phyloP scores from a whole-genome alignment of 2,888 invertebrate species.

The Gnatocerus cornutus region DNA sequence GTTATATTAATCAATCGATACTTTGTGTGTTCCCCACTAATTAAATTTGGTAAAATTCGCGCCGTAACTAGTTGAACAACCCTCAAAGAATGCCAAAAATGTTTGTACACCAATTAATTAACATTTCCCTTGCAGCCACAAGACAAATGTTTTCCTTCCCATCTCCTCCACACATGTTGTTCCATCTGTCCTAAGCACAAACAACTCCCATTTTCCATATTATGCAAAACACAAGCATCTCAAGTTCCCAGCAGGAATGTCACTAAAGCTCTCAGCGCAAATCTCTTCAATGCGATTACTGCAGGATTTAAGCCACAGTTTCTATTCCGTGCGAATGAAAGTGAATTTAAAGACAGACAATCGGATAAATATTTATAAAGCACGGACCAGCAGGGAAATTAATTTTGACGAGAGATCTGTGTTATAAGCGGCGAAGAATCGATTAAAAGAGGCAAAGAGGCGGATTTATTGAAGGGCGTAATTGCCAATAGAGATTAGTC shows the following conservation, averaged over 20 bases:
- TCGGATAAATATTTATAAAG: not conserved
- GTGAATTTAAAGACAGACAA: slow-evolving; percentile 3
- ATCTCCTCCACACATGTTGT: slow-evolving; percentile 18
- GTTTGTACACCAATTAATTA: not conserved
- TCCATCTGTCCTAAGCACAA: slow-evolving; percentile 15
- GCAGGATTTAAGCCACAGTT: slow-evolving; percentile 36
- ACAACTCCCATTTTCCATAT: slow-evolving; percentile 10
- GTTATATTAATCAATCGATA: too few relatives aligned
- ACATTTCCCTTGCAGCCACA: not conserved
- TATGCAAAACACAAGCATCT: slow-evolving; percentile 19
- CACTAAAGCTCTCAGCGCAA: slow-evolving; percentile 38
- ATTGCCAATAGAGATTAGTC: not conserved
- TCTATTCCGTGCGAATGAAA: not conserved
- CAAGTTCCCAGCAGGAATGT: slow-evolving; percentile 1
- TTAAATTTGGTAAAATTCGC: too few relatives aligned
- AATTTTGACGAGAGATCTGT: too few relatives aligned
- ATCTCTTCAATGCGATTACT: slow-evolving; percentile 56
- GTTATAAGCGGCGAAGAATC: not conserved
- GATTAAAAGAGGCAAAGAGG: slow-evolving; percentile 2
- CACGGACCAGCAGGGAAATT: not conserved
- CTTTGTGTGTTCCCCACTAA: too few relatives aligned
- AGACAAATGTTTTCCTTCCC: not conserved
- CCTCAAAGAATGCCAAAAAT: not conserved
- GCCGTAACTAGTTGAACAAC: too few relatives aligned
- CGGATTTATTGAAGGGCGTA: not conserved